phyloP scores from a whole-genome alignment of 2,113 vertebrate species.

The Hymenochirus boettgeri region DNA sequence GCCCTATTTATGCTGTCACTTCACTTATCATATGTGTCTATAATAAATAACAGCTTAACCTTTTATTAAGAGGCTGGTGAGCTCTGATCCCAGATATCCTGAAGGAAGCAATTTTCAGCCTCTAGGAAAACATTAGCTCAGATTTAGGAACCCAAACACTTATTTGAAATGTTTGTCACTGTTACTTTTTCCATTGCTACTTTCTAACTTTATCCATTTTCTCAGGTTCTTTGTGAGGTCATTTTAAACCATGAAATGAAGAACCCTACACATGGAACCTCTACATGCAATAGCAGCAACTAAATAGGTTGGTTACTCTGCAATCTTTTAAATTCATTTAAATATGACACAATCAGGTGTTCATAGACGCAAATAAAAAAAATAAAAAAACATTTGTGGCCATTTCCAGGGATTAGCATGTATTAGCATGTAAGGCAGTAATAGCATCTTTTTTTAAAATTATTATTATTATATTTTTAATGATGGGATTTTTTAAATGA shows the following conservation, averaged over 20 bases:
- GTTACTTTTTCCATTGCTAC: slow-evolving; percentile 2
- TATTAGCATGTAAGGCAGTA: too few species aligned
- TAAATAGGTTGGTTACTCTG: too few species aligned
- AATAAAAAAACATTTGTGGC: too few species aligned
- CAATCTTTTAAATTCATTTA: too few species aligned
- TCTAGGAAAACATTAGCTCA: slow-evolving; percentile 42
- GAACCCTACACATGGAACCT: background rate
- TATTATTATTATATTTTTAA: too few species aligned
- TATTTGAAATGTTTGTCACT: slow-evolving; percentile 38
- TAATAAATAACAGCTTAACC: slow-evolving; percentile 39
- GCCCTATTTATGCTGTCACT: slow-evolving; percentile 40
- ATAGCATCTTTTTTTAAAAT: too few species aligned
- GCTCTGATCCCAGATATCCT: slow-evolving; percentile 41
- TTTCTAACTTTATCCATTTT: slow-evolving; percentile 19
- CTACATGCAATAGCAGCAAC: too few species aligned
- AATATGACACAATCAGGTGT: too few species aligned
- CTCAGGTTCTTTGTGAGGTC: slow-evolving; percentile 19
- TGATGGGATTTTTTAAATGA: too few species aligned
- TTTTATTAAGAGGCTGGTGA: slow-evolving; percentile 28
- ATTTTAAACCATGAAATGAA: slow-evolving; percentile 6
- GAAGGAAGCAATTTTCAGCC: slow-evolving; percentile 41
- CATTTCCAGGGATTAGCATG: too few species aligned
- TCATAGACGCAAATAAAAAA: too few species aligned
- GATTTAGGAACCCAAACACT: slow-evolving; percentile 36
- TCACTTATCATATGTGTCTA: slow-evolving; percentile 23